Percentiles rank a stretch among this genome's conserved stretches.
phyloP scores from a whole-genome alignment of 2,888 invertebrate species.

The Timandra comae region DNA sequence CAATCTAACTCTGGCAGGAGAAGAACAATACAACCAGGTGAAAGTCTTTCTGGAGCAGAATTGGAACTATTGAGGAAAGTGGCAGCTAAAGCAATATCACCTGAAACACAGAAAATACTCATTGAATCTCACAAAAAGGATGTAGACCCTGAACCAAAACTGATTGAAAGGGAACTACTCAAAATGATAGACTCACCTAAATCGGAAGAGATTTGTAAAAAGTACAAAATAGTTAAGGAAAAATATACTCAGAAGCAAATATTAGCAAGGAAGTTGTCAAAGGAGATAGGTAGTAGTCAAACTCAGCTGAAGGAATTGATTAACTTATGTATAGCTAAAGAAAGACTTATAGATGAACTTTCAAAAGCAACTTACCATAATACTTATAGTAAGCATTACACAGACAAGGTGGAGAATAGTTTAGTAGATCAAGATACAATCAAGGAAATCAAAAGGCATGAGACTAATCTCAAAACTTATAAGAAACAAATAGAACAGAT shows the following conservation, averaged over 20 bases:
- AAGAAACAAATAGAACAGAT: constrained; percentile 86
- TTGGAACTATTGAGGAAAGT: constrained; percentile 77
- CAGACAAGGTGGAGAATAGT: constrained; percentile 78
- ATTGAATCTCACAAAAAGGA: constrained; percentile 76
- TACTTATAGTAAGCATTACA: constrained; percentile 51
- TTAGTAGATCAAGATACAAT: constrained; percentile 74
- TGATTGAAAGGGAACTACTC: constrained; percentile 68
- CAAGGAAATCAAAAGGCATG: constrained; percentile 83
- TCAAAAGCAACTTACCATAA: constrained; percentile 52
- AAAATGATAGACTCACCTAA: constrained; percentile 74
- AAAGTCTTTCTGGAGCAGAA: constrained; percentile 77
- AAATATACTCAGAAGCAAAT: constrained; percentile 71
- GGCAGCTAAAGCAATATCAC: constrained; percentile 74
- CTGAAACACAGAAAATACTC: constrained; percentile 71
- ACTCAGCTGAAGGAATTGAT: constrained; percentile 84
- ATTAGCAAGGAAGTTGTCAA: constrained; percentile 63
- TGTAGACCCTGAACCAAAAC: constrained; percentile 73
- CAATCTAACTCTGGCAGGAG: constrained; percentile 69
- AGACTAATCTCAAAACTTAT: constrained; percentile 83
- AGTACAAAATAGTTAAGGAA: constrained; percentile 72
- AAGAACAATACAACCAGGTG: constrained; percentile 79
- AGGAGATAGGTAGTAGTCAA: constrained; percentile 80
- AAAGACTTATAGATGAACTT: constrained; percentile 84
- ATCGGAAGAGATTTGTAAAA: constrained; percentile 67
- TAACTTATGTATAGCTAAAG: constrained; percentile 79